These are phyloP conservation scores for Sigmodon hispidus DNA, from an alignment of 2,113 vertebrate genomes.

Conservation along the genomic window DNA sequence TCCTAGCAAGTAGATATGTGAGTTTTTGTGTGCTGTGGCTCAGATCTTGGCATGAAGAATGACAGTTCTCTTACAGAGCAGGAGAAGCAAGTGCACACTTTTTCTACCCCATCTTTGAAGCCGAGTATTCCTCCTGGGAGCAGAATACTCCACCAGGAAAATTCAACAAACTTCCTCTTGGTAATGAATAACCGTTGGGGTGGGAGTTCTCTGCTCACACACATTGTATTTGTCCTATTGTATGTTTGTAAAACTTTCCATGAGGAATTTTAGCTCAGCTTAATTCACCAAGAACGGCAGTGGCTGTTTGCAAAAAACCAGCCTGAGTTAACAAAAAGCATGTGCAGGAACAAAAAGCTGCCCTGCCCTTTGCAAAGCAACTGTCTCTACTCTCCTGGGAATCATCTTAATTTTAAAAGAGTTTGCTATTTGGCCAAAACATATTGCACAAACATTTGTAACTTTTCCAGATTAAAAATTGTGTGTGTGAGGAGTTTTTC, in stretches of 20 bases:
- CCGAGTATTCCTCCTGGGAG: slow-evolving; percentile 5
- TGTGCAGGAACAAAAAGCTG: slow-evolving; percentile 58
- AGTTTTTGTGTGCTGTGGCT: not conserved
- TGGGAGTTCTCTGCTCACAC: slow-evolving; percentile 32
- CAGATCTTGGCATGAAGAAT: not conserved
- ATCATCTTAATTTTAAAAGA: slow-evolving; percentile 65
- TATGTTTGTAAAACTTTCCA: slow-evolving; percentile 78
- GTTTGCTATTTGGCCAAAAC: slow-evolving; percentile 58
- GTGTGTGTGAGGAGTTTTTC: not conserved
- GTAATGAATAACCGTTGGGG: slow-evolving; percentile 58
- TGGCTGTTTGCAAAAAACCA: slow-evolving; percentile 69
- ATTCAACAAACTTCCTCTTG: slow-evolving; percentile 36
- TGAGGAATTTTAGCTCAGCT: slow-evolving; percentile 69
- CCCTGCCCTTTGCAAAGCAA: slow-evolving; percentile 60
- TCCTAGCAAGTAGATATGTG: not conserved
- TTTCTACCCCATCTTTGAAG: slow-evolving; percentile 15
- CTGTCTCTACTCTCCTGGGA: slow-evolving; percentile 54
- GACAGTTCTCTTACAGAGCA: not conserved
- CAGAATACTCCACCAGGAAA: slow-evolving; percentile 47
- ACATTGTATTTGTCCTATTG: slow-evolving; percentile 59
- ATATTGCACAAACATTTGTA: slow-evolving; percentile 38
- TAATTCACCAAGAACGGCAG: slow-evolving; percentile 53
- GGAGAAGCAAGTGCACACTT: slow-evolving; percentile 5
- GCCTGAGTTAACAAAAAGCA: slow-evolving; percentile 70
- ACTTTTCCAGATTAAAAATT: slow-evolving; percentile 46